Conservation (phyloP, 2,888 invertebrate genomes). For the Resseliella maxima region DNA sequence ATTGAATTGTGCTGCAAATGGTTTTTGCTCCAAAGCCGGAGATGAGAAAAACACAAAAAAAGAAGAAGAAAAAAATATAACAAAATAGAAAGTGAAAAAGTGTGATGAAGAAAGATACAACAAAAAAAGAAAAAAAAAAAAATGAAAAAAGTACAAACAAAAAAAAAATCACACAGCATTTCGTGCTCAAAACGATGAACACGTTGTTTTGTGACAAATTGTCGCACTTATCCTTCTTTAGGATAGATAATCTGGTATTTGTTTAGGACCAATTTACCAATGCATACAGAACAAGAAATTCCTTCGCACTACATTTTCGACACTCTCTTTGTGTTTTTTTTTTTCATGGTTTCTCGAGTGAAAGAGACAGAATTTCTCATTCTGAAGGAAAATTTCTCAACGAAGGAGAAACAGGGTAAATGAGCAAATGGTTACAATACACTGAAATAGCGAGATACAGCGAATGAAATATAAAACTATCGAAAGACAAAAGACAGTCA, state of each 20-base stretch:
- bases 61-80: not conserved
- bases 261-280: constrained; percentile 8
- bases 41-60: too few relatives aligned
- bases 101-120: too few relatives aligned
- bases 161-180: not conserved
- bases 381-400: too few relatives aligned
- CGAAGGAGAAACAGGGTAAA: too few relatives aligned
- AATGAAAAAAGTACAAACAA: not conserved
- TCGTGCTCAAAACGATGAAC: not conserved
- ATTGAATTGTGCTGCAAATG: not conserved
- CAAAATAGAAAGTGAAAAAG: too few relatives aligned
- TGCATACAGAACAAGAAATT: not conserved
- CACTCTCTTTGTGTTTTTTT: not conserved
- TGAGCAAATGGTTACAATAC: too few relatives aligned
- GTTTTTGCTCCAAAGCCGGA: not conserved
- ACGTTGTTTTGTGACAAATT: constrained; percentile 9
- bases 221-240: not conserved
- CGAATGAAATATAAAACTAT: too few relatives aligned
- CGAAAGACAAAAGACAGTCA: too few relatives aligned
- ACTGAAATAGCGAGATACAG: too few relatives aligned
- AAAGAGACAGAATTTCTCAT: too few relatives aligned
- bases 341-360: too few relatives aligned
- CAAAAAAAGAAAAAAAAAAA: not conserved
- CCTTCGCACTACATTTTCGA: not conserved
- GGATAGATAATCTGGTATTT: constrained; percentile 1